Evolutionary conservation across 2,113 vertebrate genomes (phyloP), one percentile per base, ranked within the genome.

Genomic region (Hippolais icterina): DNA sequence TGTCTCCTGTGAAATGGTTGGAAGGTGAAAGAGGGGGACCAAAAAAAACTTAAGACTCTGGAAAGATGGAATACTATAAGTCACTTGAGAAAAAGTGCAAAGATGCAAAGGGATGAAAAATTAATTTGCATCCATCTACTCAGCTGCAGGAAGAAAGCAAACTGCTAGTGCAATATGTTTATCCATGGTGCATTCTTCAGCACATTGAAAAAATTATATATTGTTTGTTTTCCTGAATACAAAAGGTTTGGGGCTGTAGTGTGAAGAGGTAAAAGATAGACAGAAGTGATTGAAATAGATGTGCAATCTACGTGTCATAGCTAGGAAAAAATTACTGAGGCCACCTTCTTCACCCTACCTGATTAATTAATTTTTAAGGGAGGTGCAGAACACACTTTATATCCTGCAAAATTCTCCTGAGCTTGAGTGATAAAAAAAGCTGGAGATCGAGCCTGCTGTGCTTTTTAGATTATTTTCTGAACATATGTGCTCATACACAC

Each of bases 391-490:
- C 23, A 47, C 33, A 63, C 6, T 79, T 87, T 25, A 56, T 12
- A 90, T 27, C n/a, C 37, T 63, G 70, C 46, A 69, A 66, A 78
- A 25, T 11, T 90, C 41, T 93, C 75, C 79, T 41, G 27, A 50
- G 29, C 29, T 78, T 83, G 18, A 83, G 79, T 41, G 37, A 83
- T 29, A 89, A 1, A 70, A 50, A 80, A 87, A 86, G 29, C 28
- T 89, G 50, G 33, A 75, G 69, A 77, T 85, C 8, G 10, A 96
- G 91, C 91, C 70, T 85, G 65, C 61, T 83, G 87, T 93, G 89
- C 72, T 81, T 92, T 90, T 87, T 35, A 92, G 49, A 78, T 49
- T 92, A 7, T 59, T 89, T 61, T 76, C 39, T 46, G 21, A 90
- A 83, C 11, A 23, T 25, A 31, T 12, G 27, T 19, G 13, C 4